Evolutionary conservation across 2,888 invertebrate genomes (phyloP).

Genomic region (Actias luna): DNA sequence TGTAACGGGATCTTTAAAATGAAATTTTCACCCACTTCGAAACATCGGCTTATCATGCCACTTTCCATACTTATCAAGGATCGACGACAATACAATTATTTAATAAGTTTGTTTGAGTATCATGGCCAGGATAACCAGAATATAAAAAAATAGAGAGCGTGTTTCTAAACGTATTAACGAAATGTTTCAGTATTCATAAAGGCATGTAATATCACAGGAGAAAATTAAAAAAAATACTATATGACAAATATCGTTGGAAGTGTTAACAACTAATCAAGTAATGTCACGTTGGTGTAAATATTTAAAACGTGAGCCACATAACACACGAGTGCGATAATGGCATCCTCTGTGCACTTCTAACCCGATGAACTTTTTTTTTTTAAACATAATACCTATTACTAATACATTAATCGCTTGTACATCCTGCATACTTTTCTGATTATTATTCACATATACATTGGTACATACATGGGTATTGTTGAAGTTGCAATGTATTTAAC

Average conservation of each 20-base stretch:
- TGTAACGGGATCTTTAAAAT: too few species aligned
- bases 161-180: too few species aligned
- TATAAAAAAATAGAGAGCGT: too few species aligned
- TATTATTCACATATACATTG: constrained; percentile 1
- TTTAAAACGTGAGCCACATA: constrained; percentile 43
- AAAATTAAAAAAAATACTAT: not conserved
- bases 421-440: constrained; percentile 10
- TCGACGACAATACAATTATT: too few species aligned
- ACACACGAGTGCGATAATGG: constrained; percentile 37
- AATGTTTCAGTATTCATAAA: too few species aligned
- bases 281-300: constrained; percentile 42
- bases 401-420: constrained; percentile 10
- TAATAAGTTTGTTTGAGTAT: too few species aligned
- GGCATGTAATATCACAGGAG: too few species aligned
- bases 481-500: not conserved
- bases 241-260: not conserved
- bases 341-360: constrained; percentile 42
- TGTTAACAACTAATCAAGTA: constrained; percentile 17
- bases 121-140: too few species aligned
- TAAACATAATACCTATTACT: not conserved
- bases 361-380: constrained; percentile 15
- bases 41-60: too few species aligned
- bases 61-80: too few species aligned
- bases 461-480: not conserved
- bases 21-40: too few species aligned